phyloP scores from a whole-genome alignment of 2,888 invertebrate species.

The Antitype chi region DNA sequence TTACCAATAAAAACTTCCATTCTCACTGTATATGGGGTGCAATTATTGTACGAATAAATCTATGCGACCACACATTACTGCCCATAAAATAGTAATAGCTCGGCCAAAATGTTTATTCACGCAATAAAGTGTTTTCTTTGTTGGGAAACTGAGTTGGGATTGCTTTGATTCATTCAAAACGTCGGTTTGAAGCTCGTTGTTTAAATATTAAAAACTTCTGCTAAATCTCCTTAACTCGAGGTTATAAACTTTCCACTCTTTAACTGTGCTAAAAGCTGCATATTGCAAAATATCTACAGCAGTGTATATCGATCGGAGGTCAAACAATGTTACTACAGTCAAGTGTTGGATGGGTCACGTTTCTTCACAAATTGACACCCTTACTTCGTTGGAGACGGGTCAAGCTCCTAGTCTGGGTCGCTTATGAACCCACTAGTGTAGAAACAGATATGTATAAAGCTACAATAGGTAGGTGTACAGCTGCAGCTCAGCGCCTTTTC shows the following conservation, averaged over 20 bases:
- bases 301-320: constrained; percentile 6
- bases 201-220: not conserved
- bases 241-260: too few species aligned
- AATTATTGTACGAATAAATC: constrained; percentile 55
- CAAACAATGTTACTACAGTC: constrained; percentile 34
- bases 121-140: constrained; percentile 31
- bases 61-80: constrained; percentile 23
- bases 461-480: not conserved
- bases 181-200: not conserved
- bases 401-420: constrained; percentile 15
- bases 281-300: not conserved
- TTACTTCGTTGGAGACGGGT: constrained; percentile 22
- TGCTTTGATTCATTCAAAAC: not conserved
- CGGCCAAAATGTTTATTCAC: constrained; percentile 22
- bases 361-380: constrained; percentile 30
- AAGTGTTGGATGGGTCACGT: constrained; percentile 34
- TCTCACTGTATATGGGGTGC: constrained; percentile 41
- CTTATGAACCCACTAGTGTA: not conserved
- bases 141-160: not conserved
- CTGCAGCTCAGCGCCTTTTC: not conserved
- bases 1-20: constrained; percentile 43
- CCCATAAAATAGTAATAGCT: constrained; percentile 34
- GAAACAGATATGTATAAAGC: constrained; percentile 4
- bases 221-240: not conserved
- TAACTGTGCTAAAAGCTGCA: constrained; percentile 4